Evolutionary conservation across 2,113 vertebrate species (phyloP), one percentile per base, ranked within the genome.

Genomic region (Clupea harengus): DNA sequence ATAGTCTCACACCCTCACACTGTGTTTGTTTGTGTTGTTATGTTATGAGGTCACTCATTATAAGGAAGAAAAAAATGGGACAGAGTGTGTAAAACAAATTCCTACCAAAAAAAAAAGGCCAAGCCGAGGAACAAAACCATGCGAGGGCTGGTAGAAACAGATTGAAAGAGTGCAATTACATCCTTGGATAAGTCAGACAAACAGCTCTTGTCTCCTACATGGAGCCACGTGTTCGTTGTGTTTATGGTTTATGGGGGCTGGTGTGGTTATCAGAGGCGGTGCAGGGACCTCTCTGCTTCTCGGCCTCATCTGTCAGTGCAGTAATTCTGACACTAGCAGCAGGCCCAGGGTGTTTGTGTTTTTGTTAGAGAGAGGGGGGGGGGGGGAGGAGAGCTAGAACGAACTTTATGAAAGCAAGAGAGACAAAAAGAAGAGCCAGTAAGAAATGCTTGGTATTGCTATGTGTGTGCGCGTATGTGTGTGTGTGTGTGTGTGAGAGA

Each of bases 201-300:
- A 78, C 72, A 32, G 72, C 72, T 78, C 72, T 32, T 72, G 25
- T 78, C 72, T 78, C 72, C 32, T 5, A 17, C 72, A 32, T 78
- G 64, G 64, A 67, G 64, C 64, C 64, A 11, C 72, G 45, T 85
- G 84, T 75, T 47, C 39, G 82, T 83, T 64, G 60, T 82, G 46
- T 75, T 25, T 85, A 47, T 80, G 81, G 17, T 13, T 78, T 78
- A 78, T 22, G 25, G 15, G 81, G 9, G 17, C 60, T 72, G 25
- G 10, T 54, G 85, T 84, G 57, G 83, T 78, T 86, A 85, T 88
- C 81, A 87, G 45, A 80, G 84, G 50, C 60, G 81, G 81, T 82
- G 57, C 82, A 49, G 49, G 83, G 44, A 64, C 83, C 82, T 85
- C 78, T 50, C n/a, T 4, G 11, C 47, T 49, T 72, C 22, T 49